Conservation (phyloP, 2,797 vertebrate species). For the Cebuella pygmaea region DNA sequence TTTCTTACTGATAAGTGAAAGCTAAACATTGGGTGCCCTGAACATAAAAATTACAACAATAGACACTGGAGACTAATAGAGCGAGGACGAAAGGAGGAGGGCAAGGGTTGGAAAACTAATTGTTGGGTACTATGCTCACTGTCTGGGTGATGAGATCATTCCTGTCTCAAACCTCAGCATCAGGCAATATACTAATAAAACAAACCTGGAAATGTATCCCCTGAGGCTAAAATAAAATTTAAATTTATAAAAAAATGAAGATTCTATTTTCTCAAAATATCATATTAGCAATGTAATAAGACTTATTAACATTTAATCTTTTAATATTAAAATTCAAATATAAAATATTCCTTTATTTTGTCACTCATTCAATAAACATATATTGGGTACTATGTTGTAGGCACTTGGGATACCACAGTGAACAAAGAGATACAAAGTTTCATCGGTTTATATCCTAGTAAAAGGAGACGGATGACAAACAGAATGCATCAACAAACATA, state of each 20-base stretch:
- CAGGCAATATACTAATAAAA: background rate
- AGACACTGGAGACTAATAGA: background rate
- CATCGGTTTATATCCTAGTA: background rate
- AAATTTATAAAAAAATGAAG: too few species aligned
- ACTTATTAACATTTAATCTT: background rate
- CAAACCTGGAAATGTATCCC: background rate
- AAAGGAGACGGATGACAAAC: background rate
- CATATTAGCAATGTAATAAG: too few species aligned
- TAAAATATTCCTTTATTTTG: background rate
- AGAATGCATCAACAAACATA: background rate
- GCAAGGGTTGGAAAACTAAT: background rate
- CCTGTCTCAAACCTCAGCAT: background rate
- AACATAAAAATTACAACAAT: background rate
- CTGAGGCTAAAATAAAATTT: too few species aligned
- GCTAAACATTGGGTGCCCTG: background rate
- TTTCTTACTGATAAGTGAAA: background rate
- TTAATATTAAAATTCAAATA: background rate
- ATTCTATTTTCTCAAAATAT: too few species aligned
- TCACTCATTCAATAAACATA: background rate
- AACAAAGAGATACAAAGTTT: background rate
- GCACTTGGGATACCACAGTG: background rate
- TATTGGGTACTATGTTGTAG: background rate
- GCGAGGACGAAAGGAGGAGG: background rate
- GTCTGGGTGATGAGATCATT: background rate
- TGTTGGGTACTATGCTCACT: background rate